phyloP scores from a whole-genome alignment of 2,888 invertebrate genomes.

The Eupithecia pulchellata region DNA sequence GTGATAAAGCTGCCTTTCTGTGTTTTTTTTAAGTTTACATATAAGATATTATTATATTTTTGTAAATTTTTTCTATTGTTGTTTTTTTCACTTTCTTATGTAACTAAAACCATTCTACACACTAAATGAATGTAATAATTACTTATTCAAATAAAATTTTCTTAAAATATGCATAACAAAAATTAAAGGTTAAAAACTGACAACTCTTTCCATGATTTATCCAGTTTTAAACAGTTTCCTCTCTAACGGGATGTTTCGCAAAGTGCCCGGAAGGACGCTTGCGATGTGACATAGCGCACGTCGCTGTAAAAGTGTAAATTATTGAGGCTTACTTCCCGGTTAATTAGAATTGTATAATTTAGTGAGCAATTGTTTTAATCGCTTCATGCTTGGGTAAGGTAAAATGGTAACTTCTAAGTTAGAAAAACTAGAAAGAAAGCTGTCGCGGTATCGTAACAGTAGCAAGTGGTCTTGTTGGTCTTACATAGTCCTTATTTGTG shows the following conservation, averaged over 20 bases:
- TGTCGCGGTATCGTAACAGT: neutral
- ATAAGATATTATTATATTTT: no score
- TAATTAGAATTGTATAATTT: slow-evolving; percentile 28
- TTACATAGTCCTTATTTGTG: no score
- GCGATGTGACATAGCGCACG: slow-evolving; percentile 44
- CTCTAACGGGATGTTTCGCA: slow-evolving; percentile 41
- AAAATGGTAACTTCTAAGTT: neutral
- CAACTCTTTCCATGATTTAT: slow-evolving; percentile 1
- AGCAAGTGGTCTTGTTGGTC: neutral
- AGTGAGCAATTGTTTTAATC: slow-evolving; percentile 1
- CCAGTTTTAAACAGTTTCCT: slow-evolving; percentile 39
- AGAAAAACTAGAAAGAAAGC: slow-evolving; percentile 18
- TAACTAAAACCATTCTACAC: no score
- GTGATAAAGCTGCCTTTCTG: no score
- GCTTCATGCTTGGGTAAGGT: slow-evolving; percentile 25
- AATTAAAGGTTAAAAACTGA: neutral
- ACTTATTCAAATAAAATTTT: no score
- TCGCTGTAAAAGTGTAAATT: slow-evolving; percentile 31
- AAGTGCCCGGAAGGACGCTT: slow-evolving; percentile 48
- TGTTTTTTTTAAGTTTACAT: no score
- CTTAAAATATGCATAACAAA: no score
- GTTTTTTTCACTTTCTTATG: no score
- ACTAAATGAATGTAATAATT: no score
- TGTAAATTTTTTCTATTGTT: no score
- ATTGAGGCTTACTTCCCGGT: slow-evolving; percentile 27